Evolutionary conservation across 2,113 vertebrate genomes (phyloP).

Genomic region (Parotia lawesii): DNA sequence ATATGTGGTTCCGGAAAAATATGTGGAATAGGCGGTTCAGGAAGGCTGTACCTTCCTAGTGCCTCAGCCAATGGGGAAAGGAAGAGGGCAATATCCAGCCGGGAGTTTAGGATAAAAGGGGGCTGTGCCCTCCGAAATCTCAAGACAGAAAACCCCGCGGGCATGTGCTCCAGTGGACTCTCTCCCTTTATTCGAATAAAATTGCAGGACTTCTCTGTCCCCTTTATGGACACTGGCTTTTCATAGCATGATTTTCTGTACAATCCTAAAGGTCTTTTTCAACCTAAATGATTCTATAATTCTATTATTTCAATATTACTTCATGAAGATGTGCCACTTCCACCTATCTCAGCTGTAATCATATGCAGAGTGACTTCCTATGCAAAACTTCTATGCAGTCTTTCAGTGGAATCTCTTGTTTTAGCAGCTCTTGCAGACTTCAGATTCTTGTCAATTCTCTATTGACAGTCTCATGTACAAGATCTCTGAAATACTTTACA

Average conservation of each 20-base stretch:
- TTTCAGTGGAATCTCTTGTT: neutral
- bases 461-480: neutral
- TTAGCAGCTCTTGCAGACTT: neutral
- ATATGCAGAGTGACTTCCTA: neutral
- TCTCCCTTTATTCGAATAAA: neutral
- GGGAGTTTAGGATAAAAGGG: neutral
- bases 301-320: neutral
- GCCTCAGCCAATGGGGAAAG: neutral
- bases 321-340: neutral
- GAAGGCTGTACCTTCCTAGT: neutral
- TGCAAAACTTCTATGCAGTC: neutral
- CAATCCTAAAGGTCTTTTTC: neutral
- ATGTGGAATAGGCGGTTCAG: neutral
- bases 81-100: neutral
- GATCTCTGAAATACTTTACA: neutral
- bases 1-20: neutral
- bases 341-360: neutral
- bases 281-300: neutral
- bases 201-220: neutral
- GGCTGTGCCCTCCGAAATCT: neutral
- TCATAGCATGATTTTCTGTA: neutral
- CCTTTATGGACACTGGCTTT: neutral
- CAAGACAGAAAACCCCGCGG: fast-evolving
- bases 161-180: neutral
- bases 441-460: neutral